A percentile compares a stretch with the other conserved stretches of the same genome.
phyloP scores from a whole-genome alignment of 2,888 invertebrate genomes.

The Hyposoter didymator region DNA sequence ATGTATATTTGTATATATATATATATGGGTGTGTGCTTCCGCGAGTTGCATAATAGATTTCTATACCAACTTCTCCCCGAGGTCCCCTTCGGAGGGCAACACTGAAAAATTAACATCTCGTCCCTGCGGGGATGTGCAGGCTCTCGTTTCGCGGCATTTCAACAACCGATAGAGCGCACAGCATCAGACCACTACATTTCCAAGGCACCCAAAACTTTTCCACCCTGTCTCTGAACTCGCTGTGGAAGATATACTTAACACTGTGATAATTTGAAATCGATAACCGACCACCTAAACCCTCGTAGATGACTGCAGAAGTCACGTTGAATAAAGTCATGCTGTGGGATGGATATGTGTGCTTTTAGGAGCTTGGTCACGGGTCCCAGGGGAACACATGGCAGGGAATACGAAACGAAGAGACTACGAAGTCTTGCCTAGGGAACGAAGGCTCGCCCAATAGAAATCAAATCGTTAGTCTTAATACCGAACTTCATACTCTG shows the following conservation, averaged over 20 bases:
- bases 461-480: conserved; percentile 49
- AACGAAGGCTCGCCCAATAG: conserved; percentile 20
- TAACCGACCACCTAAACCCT: conserved; percentile 70
- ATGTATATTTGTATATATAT: neutral
- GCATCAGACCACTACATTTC: conserved; percentile 38
- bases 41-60: conserved; percentile 3
- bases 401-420: conserved; percentile 49
- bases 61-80: conserved; percentile 41
- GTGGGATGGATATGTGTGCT: neutral
- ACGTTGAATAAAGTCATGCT: conserved; percentile 71
- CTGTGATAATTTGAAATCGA: conserved; percentile 79
- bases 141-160: conserved; percentile 35
- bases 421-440: neutral
- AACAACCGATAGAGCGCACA: conserved; percentile 23
- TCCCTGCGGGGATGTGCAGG: conserved; percentile 61
- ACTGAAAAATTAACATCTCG: conserved; percentile 72
- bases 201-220: conserved; percentile 42
- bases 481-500: neutral
- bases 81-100: conserved; percentile 44
- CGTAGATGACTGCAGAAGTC: conserved; percentile 69
- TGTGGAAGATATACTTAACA: conserved; percentile 62
- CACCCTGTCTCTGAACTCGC: conserved; percentile 6
- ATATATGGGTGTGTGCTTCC: conserved; percentile 9
- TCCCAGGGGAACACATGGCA: conserved; percentile 60
- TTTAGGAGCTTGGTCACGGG: conserved; percentile 39